Evolutionary conservation across 2,888 invertebrate species (phyloP).

Genomic region (Lasius platythorax): DNA sequence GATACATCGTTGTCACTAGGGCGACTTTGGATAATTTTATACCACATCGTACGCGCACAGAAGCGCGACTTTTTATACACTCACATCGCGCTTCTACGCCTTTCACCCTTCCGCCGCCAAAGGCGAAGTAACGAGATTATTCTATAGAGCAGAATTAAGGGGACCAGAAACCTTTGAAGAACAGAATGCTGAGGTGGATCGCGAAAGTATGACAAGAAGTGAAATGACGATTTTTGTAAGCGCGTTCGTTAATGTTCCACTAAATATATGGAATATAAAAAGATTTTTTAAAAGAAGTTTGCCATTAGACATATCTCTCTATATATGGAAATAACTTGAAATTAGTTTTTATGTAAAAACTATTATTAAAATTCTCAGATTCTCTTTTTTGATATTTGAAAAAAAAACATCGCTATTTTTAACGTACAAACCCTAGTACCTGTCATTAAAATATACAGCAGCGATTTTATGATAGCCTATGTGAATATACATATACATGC

Average conservation of each 20-base stretch:
- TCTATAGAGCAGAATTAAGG: constrained; percentile 36
- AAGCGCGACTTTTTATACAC: constrained; percentile 11
- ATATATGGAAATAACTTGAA: background rate
- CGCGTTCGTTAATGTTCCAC: background rate
- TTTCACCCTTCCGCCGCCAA: background rate
- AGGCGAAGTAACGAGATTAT: constrained; percentile 21
- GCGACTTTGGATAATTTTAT: constrained; percentile 36
- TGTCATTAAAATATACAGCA: background rate
- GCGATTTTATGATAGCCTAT: background rate
- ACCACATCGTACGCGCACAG: background rate
- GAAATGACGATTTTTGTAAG: background rate
- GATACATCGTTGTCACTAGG: constrained; percentile 32
- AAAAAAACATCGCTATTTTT: background rate
- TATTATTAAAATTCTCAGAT: background rate
- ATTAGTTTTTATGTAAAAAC: background rate
- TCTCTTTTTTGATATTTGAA: background rate
- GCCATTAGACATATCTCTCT: background rate
- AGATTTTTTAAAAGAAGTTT: background rate
- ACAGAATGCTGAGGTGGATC: background rate
- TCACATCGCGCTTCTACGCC: background rate
- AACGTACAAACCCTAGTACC: background rate
- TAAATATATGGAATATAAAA: background rate
- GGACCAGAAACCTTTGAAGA: constrained; percentile 39
- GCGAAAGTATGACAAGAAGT: background rate
- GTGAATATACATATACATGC: background rate